These are phyloP conservation scores for Arctopsyche grandis DNA, from an alignment of 1,140 invertebrate genomes.

Conservation along the genomic window DNA sequence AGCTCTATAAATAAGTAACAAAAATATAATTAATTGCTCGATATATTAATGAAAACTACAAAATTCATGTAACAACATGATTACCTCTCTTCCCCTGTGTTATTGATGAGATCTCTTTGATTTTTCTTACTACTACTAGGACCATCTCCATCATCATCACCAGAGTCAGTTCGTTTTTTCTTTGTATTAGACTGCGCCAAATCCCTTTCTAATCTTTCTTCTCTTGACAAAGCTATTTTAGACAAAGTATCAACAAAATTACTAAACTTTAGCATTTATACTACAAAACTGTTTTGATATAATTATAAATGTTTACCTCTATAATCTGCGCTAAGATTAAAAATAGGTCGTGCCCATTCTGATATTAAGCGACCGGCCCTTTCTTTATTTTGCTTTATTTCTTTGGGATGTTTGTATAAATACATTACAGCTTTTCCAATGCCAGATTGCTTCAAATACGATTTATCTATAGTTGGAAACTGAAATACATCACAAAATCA, in stretches of 20 bases:
- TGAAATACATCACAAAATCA: conserved; percentile 63
- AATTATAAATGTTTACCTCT: conserved; percentile 68
- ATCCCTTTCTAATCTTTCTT: conserved; percentile 91
- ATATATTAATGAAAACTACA: conserved; percentile 17
- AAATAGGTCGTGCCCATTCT: conserved; percentile 96
- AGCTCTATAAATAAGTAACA: conserved; percentile 60
- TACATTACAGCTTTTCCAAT: conserved; percentile 99
- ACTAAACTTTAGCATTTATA: background rate
- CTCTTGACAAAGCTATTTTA: conserved; percentile 76
- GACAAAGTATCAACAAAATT: background rate
- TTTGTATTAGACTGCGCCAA: conserved; percentile 85
- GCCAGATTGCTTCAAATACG: conserved; percentile 91
- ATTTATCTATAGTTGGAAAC: conserved; percentile 91
- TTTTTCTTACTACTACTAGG: conserved; percentile 43
- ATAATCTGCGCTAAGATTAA: conserved; percentile 95
- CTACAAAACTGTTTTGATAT: no score
- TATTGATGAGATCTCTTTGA: conserved; percentile 43
- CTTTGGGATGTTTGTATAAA: conserved; percentile 98
- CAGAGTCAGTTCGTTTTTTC: conserved; percentile 64
- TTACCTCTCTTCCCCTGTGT: conserved; percentile 44
- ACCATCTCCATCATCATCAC: conserved; percentile 56
- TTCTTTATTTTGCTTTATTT: conserved; percentile 93
- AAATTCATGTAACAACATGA: background rate
- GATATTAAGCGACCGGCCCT: conserved; percentile 92
- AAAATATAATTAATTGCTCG: conserved; percentile 31